A percentile compares a stretch with the other conserved stretches of the same genome.
Conservation (phyloP, 2,888 invertebrate genomes). For the Luffia ferchaultella region DNA sequence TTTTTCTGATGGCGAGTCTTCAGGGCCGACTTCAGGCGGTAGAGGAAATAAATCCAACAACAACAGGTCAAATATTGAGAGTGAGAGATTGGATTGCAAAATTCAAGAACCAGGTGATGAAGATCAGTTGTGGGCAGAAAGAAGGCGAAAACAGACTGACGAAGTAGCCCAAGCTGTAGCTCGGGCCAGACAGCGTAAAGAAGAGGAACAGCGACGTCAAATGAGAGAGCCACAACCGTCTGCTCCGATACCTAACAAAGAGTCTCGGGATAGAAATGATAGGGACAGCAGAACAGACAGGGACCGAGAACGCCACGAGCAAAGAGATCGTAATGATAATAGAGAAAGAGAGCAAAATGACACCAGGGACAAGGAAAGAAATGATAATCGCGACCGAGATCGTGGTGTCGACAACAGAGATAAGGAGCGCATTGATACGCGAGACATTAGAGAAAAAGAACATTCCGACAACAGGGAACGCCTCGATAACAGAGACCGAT, state of each 20-base stretch:
- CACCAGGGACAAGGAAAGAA: constrained; percentile 35
- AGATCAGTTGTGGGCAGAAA: constrained; percentile 72
- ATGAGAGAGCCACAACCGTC: constrained; percentile 37
- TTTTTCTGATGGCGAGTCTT: constrained; percentile 90
- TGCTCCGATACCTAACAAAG: constrained; percentile 23
- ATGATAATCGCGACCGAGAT: constrained; percentile 14
- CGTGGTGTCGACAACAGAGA: constrained; percentile 30
- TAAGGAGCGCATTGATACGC: constrained; percentile 18
- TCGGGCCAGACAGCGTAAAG: constrained; percentile 83
- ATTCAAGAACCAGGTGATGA: constrained; percentile 46
- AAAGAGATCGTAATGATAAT: constrained; percentile 26
- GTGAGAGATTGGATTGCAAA: constrained; percentile 44
- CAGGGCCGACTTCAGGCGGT: constrained; percentile 27
- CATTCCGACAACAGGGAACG: constrained; percentile 12
- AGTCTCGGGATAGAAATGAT: constrained; percentile 28
- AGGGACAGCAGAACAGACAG: constrained; percentile 24
- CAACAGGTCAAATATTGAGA: constrained; percentile 36
- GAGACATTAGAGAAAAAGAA: constrained; percentile 13
- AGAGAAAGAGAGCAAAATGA: constrained; percentile 30
- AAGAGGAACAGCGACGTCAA: constrained; percentile 85
- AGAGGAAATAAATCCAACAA: constrained; percentile 35
- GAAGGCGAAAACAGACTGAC: constrained; percentile 72
- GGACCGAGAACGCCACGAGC: constrained; percentile 17
- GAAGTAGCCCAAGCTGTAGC: constrained; percentile 83
- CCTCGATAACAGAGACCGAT: constrained; percentile 10